These are phyloP conservation scores for Aspidiotus rigidus DNA, from an alignment of 2,888 invertebrate species.

Conservation along the genomic window DNA sequence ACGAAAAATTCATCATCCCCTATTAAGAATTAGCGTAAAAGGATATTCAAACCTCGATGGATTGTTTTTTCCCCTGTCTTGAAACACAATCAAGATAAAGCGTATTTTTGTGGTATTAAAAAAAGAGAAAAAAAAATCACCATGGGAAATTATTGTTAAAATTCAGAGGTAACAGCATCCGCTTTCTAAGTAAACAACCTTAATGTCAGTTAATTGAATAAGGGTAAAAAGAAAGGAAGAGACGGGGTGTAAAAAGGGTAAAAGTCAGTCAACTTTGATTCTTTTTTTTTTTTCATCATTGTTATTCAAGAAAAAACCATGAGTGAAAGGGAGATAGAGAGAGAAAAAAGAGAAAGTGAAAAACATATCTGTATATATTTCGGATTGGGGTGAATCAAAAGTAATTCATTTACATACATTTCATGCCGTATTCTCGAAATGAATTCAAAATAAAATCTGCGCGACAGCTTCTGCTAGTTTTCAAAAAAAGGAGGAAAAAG, in stretches of 20 bases:
- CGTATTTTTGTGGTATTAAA: slow-evolving; percentile 17
- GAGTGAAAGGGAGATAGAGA: background rate
- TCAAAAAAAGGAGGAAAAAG: slow-evolving; percentile 17
- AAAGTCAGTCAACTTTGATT: slow-evolving; percentile 31
- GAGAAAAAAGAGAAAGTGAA: slow-evolving; percentile 12
- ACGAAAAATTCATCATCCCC: too few relatives aligned
- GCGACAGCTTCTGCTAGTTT: slow-evolving; percentile 32
- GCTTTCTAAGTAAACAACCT: slow-evolving; percentile 30
- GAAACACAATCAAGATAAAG: slow-evolving; percentile 27
- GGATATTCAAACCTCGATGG: background rate
- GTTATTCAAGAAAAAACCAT: slow-evolving; percentile 23
- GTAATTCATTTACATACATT: slow-evolving; percentile 34
- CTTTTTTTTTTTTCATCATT: slow-evolving; percentile 29
- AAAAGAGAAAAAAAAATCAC: background rate
- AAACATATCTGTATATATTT: slow-evolving; percentile 23
- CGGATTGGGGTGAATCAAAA: slow-evolving; percentile 32
- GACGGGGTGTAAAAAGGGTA: slow-evolving; percentile 16
- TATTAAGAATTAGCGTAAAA: too few relatives aligned
- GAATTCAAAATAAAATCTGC: slow-evolving; percentile 34
- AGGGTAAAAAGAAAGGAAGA: slow-evolving; percentile 17
- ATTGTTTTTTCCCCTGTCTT: slow-evolving; percentile 10
- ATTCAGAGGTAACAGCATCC: slow-evolving; percentile 29
- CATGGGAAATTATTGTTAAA: slow-evolving; percentile 31
- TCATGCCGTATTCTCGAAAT: slow-evolving; percentile 34
- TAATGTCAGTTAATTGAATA: slow-evolving; percentile 33